phyloP scores from a whole-genome alignment of 2,113 vertebrate species.

The Xenopus tropicalis region DNA sequence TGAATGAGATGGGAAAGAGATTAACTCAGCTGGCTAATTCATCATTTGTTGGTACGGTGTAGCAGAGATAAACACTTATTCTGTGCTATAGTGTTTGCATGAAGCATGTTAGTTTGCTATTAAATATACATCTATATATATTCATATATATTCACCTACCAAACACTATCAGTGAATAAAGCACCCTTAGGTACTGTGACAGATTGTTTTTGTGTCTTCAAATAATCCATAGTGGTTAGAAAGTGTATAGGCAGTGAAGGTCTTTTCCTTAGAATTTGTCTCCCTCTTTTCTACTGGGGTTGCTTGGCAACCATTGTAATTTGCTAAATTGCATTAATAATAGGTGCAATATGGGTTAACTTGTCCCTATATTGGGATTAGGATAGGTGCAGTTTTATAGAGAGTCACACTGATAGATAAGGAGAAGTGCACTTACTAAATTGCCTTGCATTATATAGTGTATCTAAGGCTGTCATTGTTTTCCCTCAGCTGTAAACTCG shows the following conservation, averaged over 20 bases:
- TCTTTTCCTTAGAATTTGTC: background rate
- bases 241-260: background rate
- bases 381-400: background rate
- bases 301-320: background rate
- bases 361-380: background rate
- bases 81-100: background rate
- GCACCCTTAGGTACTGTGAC: too few species aligned
- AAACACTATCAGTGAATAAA: too few species aligned
- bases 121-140: too few species aligned
- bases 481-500: background rate
- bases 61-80: constrained; percentile 18
- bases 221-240: too few species aligned
- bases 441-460: background rate
- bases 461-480: constrained; percentile 13
- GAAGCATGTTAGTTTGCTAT: too few species aligned
- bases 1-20: constrained; percentile 43
- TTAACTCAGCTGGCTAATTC: constrained; percentile 35
- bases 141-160: too few species aligned
- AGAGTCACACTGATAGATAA: background rate
- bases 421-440: background rate
- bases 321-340: background rate
- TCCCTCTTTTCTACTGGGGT: background rate
- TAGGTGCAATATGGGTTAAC: background rate
- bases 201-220: too few species aligned
- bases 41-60: constrained; percentile 37